Evolutionary conservation across 2,797 vertebrate species (phyloP).

Genomic region (Eulemur coronatus): DNA sequence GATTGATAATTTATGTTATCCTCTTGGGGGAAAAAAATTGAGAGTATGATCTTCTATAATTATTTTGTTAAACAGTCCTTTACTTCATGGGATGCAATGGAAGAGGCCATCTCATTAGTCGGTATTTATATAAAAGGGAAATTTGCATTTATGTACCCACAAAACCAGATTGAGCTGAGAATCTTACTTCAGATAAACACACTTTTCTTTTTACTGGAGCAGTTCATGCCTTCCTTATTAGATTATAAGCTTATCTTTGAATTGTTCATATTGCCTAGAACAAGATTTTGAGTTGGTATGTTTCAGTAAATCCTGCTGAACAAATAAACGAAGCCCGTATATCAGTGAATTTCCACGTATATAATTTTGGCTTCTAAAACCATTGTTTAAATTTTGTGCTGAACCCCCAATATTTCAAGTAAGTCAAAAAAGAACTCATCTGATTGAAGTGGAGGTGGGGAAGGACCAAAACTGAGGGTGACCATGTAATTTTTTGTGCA

Average conservation of each 20-base stretch:
- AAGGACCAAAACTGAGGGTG: background rate
- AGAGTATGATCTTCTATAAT: background rate
- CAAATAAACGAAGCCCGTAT: background rate
- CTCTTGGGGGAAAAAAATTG: background rate
- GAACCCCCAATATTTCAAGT: background rate
- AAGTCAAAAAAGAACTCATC: background rate
- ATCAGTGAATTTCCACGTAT: background rate
- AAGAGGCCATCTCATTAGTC: background rate
- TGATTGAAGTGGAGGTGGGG: background rate
- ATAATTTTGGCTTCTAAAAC: background rate
- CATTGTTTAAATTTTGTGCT: background rate
- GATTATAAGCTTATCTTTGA: constrained; percentile 34
- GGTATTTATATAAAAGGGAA: background rate
- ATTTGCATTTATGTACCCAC: constrained; percentile 1
- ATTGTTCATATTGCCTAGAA: background rate
- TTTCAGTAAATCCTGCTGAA: constrained; percentile 16
- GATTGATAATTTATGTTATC: background rate
- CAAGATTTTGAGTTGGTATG: background rate
- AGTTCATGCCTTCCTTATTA: background rate
- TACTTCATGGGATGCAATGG: background rate
- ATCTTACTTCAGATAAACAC: constrained; percentile 5
- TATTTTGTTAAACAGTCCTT: background rate
- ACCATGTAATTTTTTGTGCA: background rate
- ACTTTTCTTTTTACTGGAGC: background rate
- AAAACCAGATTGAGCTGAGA: constrained; percentile 13